Percentiles rank a stretch among this genome's conserved stretches.
phyloP scores from a whole-genome alignment of 2,888 invertebrate species.

The Callyntrura guangdongensis region DNA sequence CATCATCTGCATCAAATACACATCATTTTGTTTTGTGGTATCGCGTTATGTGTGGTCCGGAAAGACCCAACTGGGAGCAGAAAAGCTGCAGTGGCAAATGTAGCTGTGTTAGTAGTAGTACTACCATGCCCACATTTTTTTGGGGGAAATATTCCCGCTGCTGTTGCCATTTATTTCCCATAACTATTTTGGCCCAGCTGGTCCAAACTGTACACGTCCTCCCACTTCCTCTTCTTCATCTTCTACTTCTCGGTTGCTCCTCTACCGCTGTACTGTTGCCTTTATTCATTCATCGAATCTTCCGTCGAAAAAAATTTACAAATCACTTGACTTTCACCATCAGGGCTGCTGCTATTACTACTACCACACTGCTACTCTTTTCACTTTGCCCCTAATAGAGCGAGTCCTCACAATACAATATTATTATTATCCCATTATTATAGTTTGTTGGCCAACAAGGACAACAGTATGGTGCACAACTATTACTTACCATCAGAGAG shows the following conservation, averaged over 20 bases:
- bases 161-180: slow-evolving; percentile 69
- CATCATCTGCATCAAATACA: background rate
- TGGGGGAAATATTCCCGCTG: slow-evolving; percentile 1
- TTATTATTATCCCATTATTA: background rate
- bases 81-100: background rate
- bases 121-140: background rate
- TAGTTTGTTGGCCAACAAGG: slow-evolving; percentile 16
- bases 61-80: background rate
- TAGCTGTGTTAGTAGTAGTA: background rate
- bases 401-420: background rate
- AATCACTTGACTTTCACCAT: slow-evolving; percentile 8
- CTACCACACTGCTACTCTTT: background rate
- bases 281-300: slow-evolving; percentile 23
- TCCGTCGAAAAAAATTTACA: slow-evolving; percentile 11
- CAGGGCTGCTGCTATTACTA: no score
- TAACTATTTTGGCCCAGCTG: slow-evolving; percentile 66
- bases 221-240: slow-evolving; percentile 12
- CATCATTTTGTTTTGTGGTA: background rate
- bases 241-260: background rate
- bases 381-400: no score
- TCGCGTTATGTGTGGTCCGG: no score
- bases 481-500: slow-evolving; percentile 9
- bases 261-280: slow-evolving; percentile 13
- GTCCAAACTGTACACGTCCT: slow-evolving; percentile 39
- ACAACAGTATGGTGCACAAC: slow-evolving; percentile 10